Conservation (phyloP, 2,888 invertebrate genomes). For the Tribolium freemani region DNA sequence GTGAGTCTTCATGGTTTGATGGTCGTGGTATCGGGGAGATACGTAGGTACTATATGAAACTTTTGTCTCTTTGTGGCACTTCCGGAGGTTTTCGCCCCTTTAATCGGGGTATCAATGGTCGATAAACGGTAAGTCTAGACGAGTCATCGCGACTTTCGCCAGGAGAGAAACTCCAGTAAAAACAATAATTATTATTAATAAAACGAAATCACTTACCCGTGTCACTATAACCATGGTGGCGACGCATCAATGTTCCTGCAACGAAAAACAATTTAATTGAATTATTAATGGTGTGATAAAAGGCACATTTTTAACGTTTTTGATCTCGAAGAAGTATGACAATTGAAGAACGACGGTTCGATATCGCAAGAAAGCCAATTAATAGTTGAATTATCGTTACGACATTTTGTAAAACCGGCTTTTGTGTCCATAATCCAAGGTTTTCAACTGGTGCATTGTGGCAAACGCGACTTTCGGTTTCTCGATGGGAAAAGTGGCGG, state of each 20-base stretch:
- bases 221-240: slow-evolving; percentile 70
- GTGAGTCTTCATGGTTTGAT: slow-evolving; percentile 44
- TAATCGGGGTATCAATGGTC: slow-evolving; percentile 14
- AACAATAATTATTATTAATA: slow-evolving; percentile 18
- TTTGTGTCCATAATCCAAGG: background rate
- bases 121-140: background rate
- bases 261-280: slow-evolving; percentile 6
- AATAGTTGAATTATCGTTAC: background rate
- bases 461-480: background rate
- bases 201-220: slow-evolving; percentile 65
- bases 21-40: slow-evolving; percentile 36
- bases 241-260: slow-evolving; percentile 34
- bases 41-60: background rate
- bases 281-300: background rate
- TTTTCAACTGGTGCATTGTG: background rate
- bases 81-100: slow-evolving; percentile 21
- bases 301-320: background rate
- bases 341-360: background rate
- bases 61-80: slow-evolving; percentile 21
- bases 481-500: background rate
- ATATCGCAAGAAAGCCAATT: background rate
- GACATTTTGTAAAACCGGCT: slow-evolving; percentile 2
- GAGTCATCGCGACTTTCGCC: slow-evolving; percentile 9
- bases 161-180: slow-evolving; percentile 1
- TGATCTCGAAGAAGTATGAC: background rate